phyloP scores from a whole-genome alignment of 2,888 invertebrate species.

The Choreutis nemorana region DNA sequence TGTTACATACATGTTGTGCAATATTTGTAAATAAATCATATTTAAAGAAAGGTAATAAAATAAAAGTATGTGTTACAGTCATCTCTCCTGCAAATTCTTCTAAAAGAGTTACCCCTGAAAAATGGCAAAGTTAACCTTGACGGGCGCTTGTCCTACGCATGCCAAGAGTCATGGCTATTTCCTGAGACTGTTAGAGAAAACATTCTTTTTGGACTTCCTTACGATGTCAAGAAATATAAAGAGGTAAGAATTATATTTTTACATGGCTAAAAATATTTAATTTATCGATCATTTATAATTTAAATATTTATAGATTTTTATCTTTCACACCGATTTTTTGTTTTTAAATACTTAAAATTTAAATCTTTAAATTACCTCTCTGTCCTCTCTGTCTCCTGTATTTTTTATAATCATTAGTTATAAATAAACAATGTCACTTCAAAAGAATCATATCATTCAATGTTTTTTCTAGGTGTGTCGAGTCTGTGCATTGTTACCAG shows the following conservation, averaged over 20 bases:
- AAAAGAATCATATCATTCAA: background rate
- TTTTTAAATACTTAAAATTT: constrained; percentile 3
- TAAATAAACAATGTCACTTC: background rate
- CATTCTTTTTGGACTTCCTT: constrained; percentile 79
- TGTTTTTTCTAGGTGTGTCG: constrained; percentile 56
- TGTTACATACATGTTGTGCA: no score
- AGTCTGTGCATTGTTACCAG: constrained; percentile 71
- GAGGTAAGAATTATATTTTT: constrained; percentile 54
- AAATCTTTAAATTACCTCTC: background rate
- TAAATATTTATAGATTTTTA: constrained; percentile 11
- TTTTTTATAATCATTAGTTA: background rate
- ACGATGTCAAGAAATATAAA: constrained; percentile 69
- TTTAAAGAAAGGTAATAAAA: background rate
- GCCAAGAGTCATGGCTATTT: constrained; percentile 88
- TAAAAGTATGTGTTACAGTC: constrained; percentile 47
- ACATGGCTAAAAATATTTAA: constrained; percentile 1
- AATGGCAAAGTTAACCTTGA: constrained; percentile 68
- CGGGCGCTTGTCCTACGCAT: constrained; percentile 76
- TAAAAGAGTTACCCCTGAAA: constrained; percentile 72
- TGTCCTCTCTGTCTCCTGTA: background rate
- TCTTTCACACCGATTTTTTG: constrained; percentile 4
- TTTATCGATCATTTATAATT: constrained; percentile 1
- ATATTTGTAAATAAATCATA: no score
- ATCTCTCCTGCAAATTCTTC: constrained; percentile 70
- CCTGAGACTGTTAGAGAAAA: constrained; percentile 81